Conservation (phyloP, 2,113 vertebrate species). For the Arizona elegans region DNA sequence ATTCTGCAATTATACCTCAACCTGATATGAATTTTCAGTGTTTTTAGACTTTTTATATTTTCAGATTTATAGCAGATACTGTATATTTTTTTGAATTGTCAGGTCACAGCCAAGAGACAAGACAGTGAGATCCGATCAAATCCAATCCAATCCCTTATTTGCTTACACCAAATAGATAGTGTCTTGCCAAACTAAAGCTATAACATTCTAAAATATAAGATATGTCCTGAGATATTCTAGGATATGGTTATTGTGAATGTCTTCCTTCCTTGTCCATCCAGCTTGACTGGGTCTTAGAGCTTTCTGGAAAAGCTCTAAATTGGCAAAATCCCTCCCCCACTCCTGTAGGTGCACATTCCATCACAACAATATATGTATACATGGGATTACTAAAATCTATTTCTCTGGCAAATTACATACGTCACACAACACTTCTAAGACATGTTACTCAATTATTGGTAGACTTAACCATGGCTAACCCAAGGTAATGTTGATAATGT, state of each 20-base stretch:
- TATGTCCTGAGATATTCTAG: not conserved
- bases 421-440: not conserved
- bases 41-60: not conserved
- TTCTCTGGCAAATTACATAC: not conserved
- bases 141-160: not conserved
- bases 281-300: not conserved
- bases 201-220: not conserved
- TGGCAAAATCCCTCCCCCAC: not conserved
- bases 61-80: conserved; percentile 7
- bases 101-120: not conserved
- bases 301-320: not conserved
- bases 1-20: not conserved
- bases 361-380: not conserved
- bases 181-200: not conserved
- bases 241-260: not conserved
- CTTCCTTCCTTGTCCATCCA: not conserved
- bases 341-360: not conserved
- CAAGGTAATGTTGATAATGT: no score
- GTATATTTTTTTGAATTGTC: not conserved
- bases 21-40: not conserved
- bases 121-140: not conserved
- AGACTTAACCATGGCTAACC: no score
- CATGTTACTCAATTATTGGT: no score
- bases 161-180: not conserved
- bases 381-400: not conserved